These are phyloP conservation scores for Thysanoteuthis rhombus DNA, from an alignment of 2,888 invertebrate genomes.

Conservation along the genomic window DNA sequence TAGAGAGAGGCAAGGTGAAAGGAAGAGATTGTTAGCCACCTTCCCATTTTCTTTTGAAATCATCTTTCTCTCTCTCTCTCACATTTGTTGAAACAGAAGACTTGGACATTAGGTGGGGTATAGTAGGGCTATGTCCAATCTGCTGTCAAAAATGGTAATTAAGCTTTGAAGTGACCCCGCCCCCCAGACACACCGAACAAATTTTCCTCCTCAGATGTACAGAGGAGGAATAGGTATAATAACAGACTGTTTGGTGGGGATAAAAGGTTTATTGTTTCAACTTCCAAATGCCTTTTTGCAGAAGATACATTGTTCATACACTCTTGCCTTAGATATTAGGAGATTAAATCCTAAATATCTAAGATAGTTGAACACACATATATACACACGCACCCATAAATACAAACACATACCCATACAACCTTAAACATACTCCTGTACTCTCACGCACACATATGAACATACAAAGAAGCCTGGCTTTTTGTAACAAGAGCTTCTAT, in stretches of 20 bases:
- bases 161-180: background rate
- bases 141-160: background rate
- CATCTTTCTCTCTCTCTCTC: no score
- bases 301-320: background rate
- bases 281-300: background rate
- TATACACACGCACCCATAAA: background rate
- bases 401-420: no score
- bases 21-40: no score
- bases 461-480: background rate
- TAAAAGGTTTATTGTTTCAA: background rate
- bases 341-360: conserved; percentile 12
- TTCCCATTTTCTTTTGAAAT: no score
- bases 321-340: background rate
- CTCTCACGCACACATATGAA: background rate
- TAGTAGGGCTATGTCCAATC: background rate
- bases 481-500: background rate
- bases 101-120: no score
- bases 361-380: background rate
- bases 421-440: no score
- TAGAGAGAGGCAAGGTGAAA: no score
- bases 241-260: background rate
- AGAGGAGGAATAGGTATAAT: background rate
- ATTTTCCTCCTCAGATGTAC: background rate
- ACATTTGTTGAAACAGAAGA: no score
- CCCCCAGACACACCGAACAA: background rate